Percentiles rank a stretch among this genome's conserved stretches.
Conservation (phyloP, 2,113 vertebrate species). For the Neolamprologus brichardi region DNA sequence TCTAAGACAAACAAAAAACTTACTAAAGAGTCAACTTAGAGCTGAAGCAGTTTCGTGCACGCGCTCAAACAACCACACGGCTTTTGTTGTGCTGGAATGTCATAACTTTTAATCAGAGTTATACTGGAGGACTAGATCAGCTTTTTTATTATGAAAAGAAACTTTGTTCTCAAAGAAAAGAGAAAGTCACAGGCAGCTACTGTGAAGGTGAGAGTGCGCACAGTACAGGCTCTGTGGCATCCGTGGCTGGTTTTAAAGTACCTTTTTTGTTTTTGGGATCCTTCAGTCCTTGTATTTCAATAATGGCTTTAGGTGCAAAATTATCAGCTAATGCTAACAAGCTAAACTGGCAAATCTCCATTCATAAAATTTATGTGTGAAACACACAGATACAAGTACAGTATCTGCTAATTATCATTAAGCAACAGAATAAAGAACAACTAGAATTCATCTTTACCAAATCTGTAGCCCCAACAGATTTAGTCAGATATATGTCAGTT, state of each 20-base stretch:
- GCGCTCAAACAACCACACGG: not conserved
- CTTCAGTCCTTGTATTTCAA: not conserved
- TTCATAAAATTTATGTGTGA: not conserved
- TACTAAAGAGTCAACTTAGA: not conserved
- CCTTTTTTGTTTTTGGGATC: not conserved
- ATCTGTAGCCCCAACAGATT: not conserved
- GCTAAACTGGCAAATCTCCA: not conserved
- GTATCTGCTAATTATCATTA: not conserved
- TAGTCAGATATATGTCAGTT: not conserved
- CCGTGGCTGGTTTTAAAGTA: not conserved
- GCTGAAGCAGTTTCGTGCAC: not conserved
- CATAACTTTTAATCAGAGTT: conserved; percentile 1
- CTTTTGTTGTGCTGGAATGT: not conserved
- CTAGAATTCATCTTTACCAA: not conserved
- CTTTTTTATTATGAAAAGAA: not conserved
- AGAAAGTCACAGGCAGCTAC: not conserved
- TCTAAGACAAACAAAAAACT: not conserved
- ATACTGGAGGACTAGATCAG: not conserved
- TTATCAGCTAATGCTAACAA: not conserved
- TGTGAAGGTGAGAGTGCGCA: not conserved
- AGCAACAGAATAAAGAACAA: not conserved
- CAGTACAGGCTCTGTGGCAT: not conserved
- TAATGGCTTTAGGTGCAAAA: not conserved
- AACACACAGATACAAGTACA: not conserved
- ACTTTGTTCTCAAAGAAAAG: not conserved